Evolutionary conservation across 2,797 vertebrate genomes (phyloP).

Genomic region (Margarornis squamiger): DNA sequence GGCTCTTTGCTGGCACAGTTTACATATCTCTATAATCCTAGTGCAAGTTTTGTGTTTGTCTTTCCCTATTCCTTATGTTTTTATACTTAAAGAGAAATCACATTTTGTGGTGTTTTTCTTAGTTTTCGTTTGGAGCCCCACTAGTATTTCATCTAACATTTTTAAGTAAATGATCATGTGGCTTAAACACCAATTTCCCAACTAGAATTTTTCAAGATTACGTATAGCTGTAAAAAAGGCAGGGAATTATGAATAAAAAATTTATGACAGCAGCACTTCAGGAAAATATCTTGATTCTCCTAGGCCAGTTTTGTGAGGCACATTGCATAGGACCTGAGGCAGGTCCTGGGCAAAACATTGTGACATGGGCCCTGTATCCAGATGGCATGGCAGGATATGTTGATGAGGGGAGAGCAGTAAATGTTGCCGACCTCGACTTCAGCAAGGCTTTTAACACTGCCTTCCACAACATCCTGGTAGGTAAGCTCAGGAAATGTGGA

Average conservation of each 20-base stretch:
- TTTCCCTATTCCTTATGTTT: not conserved
- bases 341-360: not conserved
- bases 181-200: not conserved
- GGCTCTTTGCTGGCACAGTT: constrained; percentile 57
- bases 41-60: not conserved
- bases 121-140: not conserved
- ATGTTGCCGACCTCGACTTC: not conserved
- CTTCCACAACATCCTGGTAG: not conserved
- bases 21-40: constrained; percentile 31
- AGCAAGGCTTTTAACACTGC: not conserved
- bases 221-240: not conserved
- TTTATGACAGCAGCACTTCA: not conserved
- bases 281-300: not conserved
- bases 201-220: not conserved
- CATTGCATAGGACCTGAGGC: accelerated
- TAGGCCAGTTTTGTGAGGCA: not conserved
- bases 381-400: not conserved
- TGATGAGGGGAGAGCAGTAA: not conserved
- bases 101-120: not conserved
- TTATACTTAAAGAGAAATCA: not conserved
- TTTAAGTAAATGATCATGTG: not conserved
- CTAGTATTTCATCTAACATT: not conserved
- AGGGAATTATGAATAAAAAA: not conserved
- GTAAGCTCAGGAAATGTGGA: not conserved
- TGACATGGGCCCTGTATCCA: not conserved